phyloP scores from a whole-genome alignment of 2,113 vertebrate genomes.

The Cryptotis parvus region DNA sequence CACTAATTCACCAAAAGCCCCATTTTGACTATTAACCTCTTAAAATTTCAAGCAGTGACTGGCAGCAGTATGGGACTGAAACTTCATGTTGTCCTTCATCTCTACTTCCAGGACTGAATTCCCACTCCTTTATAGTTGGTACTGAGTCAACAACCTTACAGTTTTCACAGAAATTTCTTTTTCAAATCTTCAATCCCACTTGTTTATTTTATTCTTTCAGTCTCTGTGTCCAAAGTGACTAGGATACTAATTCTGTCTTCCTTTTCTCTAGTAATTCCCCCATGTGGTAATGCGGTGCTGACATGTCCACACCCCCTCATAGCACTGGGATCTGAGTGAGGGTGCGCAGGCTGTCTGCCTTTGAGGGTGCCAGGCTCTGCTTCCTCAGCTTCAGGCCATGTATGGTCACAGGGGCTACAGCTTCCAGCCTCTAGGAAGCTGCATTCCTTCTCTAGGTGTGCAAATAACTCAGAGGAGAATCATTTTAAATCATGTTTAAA shows the following conservation, averaged over 20 bases:
- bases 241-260: not conserved
- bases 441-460: conserved; percentile 58
- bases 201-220: not conserved
- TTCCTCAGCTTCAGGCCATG: not conserved
- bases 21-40: not conserved
- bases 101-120: not conserved
- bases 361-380: not conserved
- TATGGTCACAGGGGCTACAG: not conserved
- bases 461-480: conserved; percentile 61
- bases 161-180: not conserved
- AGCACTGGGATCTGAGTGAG: rapidly evolving
- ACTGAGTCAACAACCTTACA: not conserved
- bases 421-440: not conserved
- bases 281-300: not conserved
- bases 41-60: too few species aligned
- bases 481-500: conserved; percentile 69
- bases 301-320: not conserved
- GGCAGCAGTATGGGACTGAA: not conserved
- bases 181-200: not conserved
- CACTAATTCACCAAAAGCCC: not conserved
- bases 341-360: rapidly evolving
- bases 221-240: not conserved
- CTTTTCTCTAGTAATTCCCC: not conserved
- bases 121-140: not conserved
- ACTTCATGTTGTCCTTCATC: not conserved